Conservation (phyloP, 2,888 invertebrate species). For the Oligia strigilis region DNA sequence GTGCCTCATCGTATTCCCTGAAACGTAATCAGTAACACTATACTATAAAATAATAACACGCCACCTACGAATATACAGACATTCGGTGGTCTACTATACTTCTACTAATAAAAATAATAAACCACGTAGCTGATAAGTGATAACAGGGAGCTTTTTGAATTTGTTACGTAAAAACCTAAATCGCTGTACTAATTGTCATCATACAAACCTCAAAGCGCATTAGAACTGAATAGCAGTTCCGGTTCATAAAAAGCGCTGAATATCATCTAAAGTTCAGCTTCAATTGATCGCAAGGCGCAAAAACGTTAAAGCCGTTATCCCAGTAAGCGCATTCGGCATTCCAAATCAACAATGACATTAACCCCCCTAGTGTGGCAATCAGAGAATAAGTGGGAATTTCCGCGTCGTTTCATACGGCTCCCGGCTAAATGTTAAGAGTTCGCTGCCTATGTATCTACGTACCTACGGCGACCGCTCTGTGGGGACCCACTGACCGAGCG, state of each 20-base stretch:
- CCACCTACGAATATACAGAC: neutral
- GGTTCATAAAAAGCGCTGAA: slow-evolving; percentile 63
- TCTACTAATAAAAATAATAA: neutral
- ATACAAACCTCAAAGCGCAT: slow-evolving; percentile 35
- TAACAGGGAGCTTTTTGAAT: neutral
- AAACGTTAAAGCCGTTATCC: slow-evolving; percentile 78
- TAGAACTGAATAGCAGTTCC: slow-evolving; percentile 46
- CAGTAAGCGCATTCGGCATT: slow-evolving; percentile 86
- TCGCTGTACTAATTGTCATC: neutral
- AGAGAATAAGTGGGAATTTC: slow-evolving; percentile 89
- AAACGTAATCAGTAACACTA: neutral
- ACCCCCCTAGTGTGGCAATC: slow-evolving; percentile 89
- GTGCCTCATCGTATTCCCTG: neutral
- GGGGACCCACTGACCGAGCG: slow-evolving; percentile 59
- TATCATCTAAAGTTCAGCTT: slow-evolving; percentile 69
- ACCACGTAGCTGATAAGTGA: neutral
- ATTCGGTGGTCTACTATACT: neutral
- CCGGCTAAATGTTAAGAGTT: slow-evolving; percentile 89
- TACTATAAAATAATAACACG: neutral
- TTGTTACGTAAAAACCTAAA: slow-evolving; percentile 1
- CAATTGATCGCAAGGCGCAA: slow-evolving; percentile 69
- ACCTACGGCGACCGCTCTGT: slow-evolving; percentile 54
- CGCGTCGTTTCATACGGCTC: slow-evolving; percentile 89
- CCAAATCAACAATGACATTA: slow-evolving; percentile 89
- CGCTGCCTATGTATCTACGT: slow-evolving; percentile 73